phyloP scores from a whole-genome alignment of 2,888 invertebrate species.

The Malthinus flaveolus region DNA sequence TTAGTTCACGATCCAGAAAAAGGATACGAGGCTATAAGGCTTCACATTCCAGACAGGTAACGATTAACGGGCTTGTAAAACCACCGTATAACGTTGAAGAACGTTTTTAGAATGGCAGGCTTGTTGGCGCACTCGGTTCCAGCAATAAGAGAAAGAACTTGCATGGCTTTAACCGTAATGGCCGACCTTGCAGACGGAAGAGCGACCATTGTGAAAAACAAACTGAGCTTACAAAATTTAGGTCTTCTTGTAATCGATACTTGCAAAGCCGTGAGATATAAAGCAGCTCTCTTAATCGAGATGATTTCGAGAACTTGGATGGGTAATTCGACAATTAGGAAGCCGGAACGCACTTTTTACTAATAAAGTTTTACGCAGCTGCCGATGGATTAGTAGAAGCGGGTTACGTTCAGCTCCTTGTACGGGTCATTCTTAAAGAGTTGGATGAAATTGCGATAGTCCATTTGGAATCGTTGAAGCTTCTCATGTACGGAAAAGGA shows the following conservation, averaged over 20 bases:
- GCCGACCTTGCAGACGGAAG: slow-evolving; percentile 51
- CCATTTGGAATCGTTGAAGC: slow-evolving; percentile 49
- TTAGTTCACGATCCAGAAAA: slow-evolving; percentile 55
- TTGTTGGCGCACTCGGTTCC: slow-evolving; percentile 45
- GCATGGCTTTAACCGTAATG: slow-evolving; percentile 49
- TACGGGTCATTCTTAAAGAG: slow-evolving; percentile 43
- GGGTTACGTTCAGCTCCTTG: slow-evolving; percentile 48
- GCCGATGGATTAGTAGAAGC: slow-evolving; percentile 49
- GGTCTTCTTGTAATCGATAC: slow-evolving; percentile 44
- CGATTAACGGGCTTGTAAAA: slow-evolving; percentile 37
- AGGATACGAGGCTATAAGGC: slow-evolving; percentile 51
- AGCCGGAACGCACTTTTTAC: slow-evolving; percentile 1
- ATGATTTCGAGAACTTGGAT: slow-evolving; percentile 49
- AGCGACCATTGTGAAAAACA: slow-evolving; percentile 50
- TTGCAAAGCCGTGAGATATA: slow-evolving; percentile 47
- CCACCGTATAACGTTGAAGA: too few relatives aligned
- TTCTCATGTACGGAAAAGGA: slow-evolving; percentile 49
- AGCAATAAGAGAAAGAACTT: slow-evolving; percentile 51
- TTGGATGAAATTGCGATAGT: slow-evolving; percentile 45
- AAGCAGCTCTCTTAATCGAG: slow-evolving; percentile 51
- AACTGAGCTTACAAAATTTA: slow-evolving; percentile 46
- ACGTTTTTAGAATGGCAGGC: slow-evolving; percentile 46
- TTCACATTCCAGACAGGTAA: slow-evolving; percentile 52
- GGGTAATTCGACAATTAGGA: slow-evolving; percentile 31
- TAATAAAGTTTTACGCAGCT: slow-evolving; percentile 32